A percentile compares a stretch with the other conserved stretches of the same genome.
Evolutionary conservation across 23 tunicate genomes (phyloP).

Genomic region (Oikopleura dioica): DNA sequence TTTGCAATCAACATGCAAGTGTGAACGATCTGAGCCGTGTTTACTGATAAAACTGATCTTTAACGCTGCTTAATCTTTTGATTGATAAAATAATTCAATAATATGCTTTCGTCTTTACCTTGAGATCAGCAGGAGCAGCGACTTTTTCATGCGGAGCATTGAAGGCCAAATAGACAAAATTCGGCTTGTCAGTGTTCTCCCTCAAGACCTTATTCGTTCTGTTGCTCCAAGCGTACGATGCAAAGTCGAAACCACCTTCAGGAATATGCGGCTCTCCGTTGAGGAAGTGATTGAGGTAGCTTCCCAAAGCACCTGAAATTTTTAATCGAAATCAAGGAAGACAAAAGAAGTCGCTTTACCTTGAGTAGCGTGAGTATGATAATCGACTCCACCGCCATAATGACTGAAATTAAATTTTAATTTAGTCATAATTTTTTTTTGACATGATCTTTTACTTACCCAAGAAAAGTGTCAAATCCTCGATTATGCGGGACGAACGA

Average conservation of each 20-base stretch:
- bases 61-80: too few relatives aligned
- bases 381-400: background rate
- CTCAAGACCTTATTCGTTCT: too few relatives aligned
- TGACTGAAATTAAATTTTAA: too few relatives aligned
- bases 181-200: background rate
- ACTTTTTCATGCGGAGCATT: slow-evolving; percentile 11
- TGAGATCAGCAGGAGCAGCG: background rate
- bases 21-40: too few relatives aligned
- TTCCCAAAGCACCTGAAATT: too few relatives aligned
- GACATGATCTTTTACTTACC: too few relatives aligned
- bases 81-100: too few relatives aligned
- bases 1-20: too few relatives aligned
- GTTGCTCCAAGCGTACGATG: background rate
- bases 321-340: too few relatives aligned
- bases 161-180: slow-evolving; percentile 8
- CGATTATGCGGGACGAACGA: slow-evolving; percentile 3
- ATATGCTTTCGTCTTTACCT: background rate
- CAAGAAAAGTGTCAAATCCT: background rate
- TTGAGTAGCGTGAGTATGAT: background rate
- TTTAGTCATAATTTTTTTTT: too few relatives aligned
- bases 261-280: background rate
- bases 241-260: background rate
- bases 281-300: background rate
- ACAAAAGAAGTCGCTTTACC: background rate
- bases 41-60: too few relatives aligned